A percentile compares a stretch with the other conserved stretches of the same genome.
These are phyloP conservation scores for Trachelus stipa DNA, from an alignment of 2,888 invertebrate genomes.

Conservation along the genomic window DNA sequence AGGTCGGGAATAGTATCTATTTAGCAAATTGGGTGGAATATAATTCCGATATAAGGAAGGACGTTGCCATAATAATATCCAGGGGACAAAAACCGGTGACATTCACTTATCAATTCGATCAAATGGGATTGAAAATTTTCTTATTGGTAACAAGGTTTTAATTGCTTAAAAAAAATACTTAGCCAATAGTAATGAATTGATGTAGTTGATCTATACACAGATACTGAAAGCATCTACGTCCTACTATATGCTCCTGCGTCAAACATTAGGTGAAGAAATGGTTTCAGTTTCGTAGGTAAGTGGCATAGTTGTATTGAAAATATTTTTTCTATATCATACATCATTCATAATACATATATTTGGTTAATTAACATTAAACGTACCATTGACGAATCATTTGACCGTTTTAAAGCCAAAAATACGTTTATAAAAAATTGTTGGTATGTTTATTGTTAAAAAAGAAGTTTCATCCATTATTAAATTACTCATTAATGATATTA, in stretches of 20 bases:
- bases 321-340: not conserved
- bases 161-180: not conserved
- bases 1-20: constrained; percentile 14
- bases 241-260: constrained; percentile 15
- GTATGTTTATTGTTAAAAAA: not conserved
- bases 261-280: constrained; percentile 11
- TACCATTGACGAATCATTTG: too few relatives aligned
- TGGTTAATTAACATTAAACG: not conserved
- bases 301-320: not conserved
- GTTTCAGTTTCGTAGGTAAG: not conserved
- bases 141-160: constrained; percentile 13
- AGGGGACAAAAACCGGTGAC: constrained; percentile 9
- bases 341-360: not conserved
- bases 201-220: not conserved
- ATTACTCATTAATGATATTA: not conserved
- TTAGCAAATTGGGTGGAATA: constrained; percentile 9
- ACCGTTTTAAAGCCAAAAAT: too few relatives aligned
- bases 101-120: not conserved
- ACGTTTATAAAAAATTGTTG: too few relatives aligned
- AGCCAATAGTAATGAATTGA: not conserved
- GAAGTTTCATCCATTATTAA: not conserved
- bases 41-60: not conserved
- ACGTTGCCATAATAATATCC: constrained; percentile 12
- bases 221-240: constrained; percentile 19
- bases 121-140: constrained; percentile 16